Evolutionary conservation across 2,888 invertebrate genomes (phyloP), one percentile per base, ranked within the genome.

Genomic region (Pollenia amentaria): DNA sequence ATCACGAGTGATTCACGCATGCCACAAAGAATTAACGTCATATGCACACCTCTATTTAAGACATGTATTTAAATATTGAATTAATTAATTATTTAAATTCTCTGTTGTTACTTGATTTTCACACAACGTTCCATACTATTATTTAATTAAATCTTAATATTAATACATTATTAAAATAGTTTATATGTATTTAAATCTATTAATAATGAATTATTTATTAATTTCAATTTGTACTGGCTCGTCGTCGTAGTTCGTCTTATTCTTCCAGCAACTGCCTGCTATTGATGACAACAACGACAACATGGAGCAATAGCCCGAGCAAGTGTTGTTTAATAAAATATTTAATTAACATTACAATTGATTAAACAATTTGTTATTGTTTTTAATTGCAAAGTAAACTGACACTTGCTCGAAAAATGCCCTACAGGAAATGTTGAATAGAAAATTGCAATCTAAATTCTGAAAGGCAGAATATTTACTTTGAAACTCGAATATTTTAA

Each of bases 311-410:
- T 72, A 72, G 72, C 73, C 72, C 70, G n/a, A 62, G 67, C 80
- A 87, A 84, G 83, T 80, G 83, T 84, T 84, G 55, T 86, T 84
- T 85, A 60, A 85, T 80, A 76, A 85, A 69, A 76, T 76, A 80
- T 75, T 78, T 77, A 86, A 86, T 83, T 83, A 83, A 67, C 69
- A 79, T 72, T 51, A 65, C 53, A 80, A 65, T 76, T 76, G 57
- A 83, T 75, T 80, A 21, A 76, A 80, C 51, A 80, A 80, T 67
- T 65, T 76, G 64, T 82, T 86, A 67, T 86, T 83, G 29, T 76
- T 83, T 62, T 70, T 69, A 80, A 86, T 72, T 83, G 57, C 70
- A 83, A 69, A 67, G 62, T 84, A 67, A 77, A 84, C 46, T 73
- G 60, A 55, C 55, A 83, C 67, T 80, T 65, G 65, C 29, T 62